Conservation (phyloP, 1,140 invertebrate species). For the Calliphora vicina region DNA sequence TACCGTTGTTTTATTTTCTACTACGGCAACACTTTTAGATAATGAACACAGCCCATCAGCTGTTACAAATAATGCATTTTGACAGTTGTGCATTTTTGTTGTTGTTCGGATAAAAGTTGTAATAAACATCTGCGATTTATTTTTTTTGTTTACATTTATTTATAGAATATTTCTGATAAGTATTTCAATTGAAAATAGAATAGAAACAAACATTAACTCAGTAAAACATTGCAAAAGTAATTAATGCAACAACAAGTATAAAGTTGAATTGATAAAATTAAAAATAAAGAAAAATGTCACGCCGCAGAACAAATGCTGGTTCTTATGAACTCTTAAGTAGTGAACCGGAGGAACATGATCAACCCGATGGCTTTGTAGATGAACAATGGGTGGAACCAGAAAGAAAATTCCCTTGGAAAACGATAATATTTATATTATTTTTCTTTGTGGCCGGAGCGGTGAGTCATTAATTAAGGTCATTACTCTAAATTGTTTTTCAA, state of each 20-base stretch:
- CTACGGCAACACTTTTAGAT: background rate
- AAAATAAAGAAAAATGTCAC: conserved; percentile 20
- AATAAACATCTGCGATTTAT: background rate
- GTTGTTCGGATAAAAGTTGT: background rate
- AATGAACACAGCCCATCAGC: background rate
- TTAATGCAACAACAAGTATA: background rate
- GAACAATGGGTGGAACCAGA: conserved; percentile 34
- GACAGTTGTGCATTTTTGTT: background rate
- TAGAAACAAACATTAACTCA: background rate
- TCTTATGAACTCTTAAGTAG: background rate
- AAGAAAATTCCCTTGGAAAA: conserved; percentile 38
- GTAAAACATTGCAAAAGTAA: background rate
- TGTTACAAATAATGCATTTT: background rate
- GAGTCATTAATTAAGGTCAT: conserved; percentile 25
- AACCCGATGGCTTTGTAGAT: conserved; percentile 26
- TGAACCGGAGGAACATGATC: conserved; percentile 5
- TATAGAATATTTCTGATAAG: background rate
- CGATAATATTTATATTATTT: conserved; percentile 36
- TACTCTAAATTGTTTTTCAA: background rate
- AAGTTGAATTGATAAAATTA: background rate
- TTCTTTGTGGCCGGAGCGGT: conserved; percentile 39
- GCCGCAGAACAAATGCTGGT: conserved; percentile 18
- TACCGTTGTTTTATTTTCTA: too few relatives aligned
- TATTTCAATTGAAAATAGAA: background rate
- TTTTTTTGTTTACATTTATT: background rate